Evolutionary conservation across 1,140 invertebrate species (phyloP).

Genomic region (Zaprionus inermis): DNA sequence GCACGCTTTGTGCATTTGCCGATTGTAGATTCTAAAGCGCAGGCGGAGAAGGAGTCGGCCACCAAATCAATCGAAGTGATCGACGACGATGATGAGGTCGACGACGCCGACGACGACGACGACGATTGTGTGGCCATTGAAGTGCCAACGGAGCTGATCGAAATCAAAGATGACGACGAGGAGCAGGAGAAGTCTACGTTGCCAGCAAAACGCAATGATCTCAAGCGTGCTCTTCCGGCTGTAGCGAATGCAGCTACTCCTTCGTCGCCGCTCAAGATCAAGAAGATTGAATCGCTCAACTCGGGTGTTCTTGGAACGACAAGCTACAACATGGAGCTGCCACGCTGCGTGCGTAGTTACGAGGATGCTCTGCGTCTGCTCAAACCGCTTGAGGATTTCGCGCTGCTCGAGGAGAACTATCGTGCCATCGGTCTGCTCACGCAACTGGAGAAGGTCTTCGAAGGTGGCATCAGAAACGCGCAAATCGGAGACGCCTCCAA

Average conservation of each 20-base stretch:
- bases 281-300: constrained; percentile 61
- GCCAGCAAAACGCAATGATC: constrained; percentile 13
- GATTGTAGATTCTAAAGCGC: constrained; percentile 2
- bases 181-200: constrained; percentile 13
- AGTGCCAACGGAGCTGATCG: constrained; percentile 55
- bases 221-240: constrained; percentile 8
- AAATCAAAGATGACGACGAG: constrained; percentile 68
- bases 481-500: constrained; percentile 6
- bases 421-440: constrained; percentile 76
- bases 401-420: constrained; percentile 76
- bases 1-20: constrained; percentile 11
- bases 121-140: constrained; percentile 69
- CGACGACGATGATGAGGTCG: constrained; percentile 60
- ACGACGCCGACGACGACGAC: constrained; percentile 66
- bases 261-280: constrained; percentile 51
- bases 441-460: constrained; percentile 76
- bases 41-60: not conserved
- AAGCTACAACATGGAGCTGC: constrained; percentile 49
- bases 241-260: not conserved
- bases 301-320: constrained; percentile 18
- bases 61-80: not conserved
- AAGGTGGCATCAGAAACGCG: constrained; percentile 13
- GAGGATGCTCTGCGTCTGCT: constrained; percentile 74
- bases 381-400: constrained; percentile 76
- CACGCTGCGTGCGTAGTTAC: constrained; percentile 61